These are phyloP conservation scores for Rhagoletis zephyria DNA, from an alignment of 1,140 invertebrate species.

Conservation along the genomic window DNA sequence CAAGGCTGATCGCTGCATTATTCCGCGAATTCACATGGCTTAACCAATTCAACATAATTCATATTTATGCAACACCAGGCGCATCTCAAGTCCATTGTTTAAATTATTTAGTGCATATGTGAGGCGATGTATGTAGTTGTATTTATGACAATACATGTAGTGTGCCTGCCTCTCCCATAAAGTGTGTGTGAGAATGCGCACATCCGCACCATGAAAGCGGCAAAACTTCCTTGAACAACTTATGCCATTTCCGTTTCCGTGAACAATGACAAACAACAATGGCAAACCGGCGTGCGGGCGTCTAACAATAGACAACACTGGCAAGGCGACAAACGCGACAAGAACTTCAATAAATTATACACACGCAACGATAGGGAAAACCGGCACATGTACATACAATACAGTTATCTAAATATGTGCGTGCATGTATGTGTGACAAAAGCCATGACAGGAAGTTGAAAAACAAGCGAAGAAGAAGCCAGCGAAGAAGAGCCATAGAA, in stretches of 20 bases:
- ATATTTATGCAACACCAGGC: neutral
- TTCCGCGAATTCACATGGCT: neutral
- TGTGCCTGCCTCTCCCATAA: neutral
- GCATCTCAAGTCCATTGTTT: constrained; percentile 23
- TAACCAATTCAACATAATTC: neutral
- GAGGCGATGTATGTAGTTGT: neutral
- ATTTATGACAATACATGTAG: constrained; percentile 13
- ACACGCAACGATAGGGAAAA: neutral
- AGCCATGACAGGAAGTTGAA: neutral
- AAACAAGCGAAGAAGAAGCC: neutral
- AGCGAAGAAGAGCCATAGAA: too few relatives aligned
- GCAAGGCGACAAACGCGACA: constrained; percentile 28
- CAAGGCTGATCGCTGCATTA: neutral
- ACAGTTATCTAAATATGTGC: neutral
- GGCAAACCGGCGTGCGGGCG: constrained; percentile 11
- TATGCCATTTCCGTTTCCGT: constrained; percentile 55
- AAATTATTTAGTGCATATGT: constrained; percentile 42
- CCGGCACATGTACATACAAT: neutral
- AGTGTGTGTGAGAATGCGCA: constrained; percentile 1
- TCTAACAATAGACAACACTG: constrained; percentile 42
- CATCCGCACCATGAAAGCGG: constrained; percentile 35
- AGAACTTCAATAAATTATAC: constrained; percentile 45
- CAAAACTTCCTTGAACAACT: constrained; percentile 53
- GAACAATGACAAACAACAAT: constrained; percentile 54
- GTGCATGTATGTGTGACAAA: neutral